Evolutionary conservation across 1,140 invertebrate genomes (phyloP), one percentile per base, ranked within the genome.

Genomic region (Hylaeus anthracinus): DNA sequence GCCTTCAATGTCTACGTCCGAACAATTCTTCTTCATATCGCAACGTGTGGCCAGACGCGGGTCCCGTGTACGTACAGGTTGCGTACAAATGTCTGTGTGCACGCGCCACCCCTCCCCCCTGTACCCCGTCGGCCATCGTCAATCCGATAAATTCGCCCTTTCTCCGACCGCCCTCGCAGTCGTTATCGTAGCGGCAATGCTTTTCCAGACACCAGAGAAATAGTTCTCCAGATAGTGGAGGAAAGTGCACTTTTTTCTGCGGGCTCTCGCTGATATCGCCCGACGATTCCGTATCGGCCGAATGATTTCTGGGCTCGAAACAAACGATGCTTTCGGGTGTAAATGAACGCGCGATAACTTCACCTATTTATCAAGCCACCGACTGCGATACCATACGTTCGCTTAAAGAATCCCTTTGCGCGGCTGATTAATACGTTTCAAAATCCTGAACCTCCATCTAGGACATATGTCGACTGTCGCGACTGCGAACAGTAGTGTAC

Each of bases 201-300:
- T 87, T 87, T 87, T 87, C 86, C 86, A 87, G 86, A 84, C 86
- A 87, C 85, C 86, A 79, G 86, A 87, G 86, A 87, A 87, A 87
- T 87, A 87, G 86, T 87, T 87, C 86, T 87, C 86, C 64, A 87
- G 86, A 87, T 87, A 87, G 86, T 82, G 48, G 72, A 82, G 85
- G 75, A 87, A 87, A 86, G 85, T 86, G 82, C 64, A 67, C 86
- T 71, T 77, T 86, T 87, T 87, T 87, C 51, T 72, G 58, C 51
- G 65, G 61, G 41, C 51, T 3, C 43, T 3, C 43, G 43, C 67
- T 67, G 85, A 86, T 87, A 83, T 86, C 81, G 78, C 65, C 26
- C 48, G 15, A 55, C 85, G 82, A 86, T 87, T 72, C 67, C 85
- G 82, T 84, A 84, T 86, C 86, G 73, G 66, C 70, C 79, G 74